Conservation (phyloP, 2,797 vertebrate species). For the Psittacula echo region DNA sequence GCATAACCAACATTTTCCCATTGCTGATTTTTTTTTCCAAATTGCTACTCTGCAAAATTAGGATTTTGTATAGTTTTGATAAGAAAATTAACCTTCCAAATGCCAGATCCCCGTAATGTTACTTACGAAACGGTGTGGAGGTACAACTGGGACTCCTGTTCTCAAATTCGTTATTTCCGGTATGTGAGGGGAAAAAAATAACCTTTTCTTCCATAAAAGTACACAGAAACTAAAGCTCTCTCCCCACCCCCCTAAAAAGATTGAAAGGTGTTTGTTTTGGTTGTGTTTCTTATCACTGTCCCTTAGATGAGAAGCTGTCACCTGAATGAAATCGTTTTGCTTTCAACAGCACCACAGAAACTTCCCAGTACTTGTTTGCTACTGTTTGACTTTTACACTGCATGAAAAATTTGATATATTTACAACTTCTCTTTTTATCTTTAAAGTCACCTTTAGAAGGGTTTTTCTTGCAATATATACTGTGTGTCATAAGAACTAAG, state of each 20-base stretch:
- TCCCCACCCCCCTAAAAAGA: neutral
- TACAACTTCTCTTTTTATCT: neutral
- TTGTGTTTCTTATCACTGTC: neutral
- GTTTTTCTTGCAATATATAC: neutral
- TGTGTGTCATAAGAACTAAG: neutral
- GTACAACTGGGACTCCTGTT: neutral
- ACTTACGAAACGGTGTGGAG: neutral
- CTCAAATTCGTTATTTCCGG: neutral
- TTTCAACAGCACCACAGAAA: conserved; percentile 19
- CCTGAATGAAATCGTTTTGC: conserved; percentile 8
- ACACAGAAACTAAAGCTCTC: neutral
- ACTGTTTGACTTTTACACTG: neutral
- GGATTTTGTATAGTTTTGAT: conserved; percentile 83
- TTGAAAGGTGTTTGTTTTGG: neutral
- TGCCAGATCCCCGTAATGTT: conserved; percentile 62
- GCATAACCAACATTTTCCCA: conserved; percentile 85
- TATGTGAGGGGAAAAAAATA: neutral
- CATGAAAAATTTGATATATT: neutral
- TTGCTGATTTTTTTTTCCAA: conserved; percentile 75
- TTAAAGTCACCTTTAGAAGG: neutral
- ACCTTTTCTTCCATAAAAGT: neutral
- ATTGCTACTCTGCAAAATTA: conserved; percentile 86
- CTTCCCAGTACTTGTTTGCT: neutral
- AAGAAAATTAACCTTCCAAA: conserved; percentile 81
- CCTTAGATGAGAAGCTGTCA: neutral